Conservation (phyloP, 1,140 invertebrate species). For the Temnothorax longispinosus region DNA sequence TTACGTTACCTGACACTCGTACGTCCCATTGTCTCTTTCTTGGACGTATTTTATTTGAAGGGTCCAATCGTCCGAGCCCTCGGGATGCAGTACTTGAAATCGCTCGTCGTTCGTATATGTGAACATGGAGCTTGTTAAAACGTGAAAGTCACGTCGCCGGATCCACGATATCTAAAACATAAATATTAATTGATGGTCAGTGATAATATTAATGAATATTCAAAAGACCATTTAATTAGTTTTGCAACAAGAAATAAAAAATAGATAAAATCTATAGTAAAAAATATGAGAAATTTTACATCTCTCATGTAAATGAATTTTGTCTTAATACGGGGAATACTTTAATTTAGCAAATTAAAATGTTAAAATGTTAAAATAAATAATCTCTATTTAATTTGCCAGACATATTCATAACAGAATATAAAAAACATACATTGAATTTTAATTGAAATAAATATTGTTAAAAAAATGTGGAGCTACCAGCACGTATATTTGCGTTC, state of each 20-base stretch:
- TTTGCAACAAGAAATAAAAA: neutral
- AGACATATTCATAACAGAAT: neutral
- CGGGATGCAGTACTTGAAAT: constrained; percentile 92
- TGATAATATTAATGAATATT: neutral
- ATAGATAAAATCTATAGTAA: neutral
- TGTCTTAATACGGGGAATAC: neutral
- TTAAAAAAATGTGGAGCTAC: neutral
- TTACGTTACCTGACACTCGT: constrained; percentile 96
- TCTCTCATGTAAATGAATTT: neutral
- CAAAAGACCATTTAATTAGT: neutral
- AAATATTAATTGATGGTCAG: constrained; percentile 32
- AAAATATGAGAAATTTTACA: neutral
- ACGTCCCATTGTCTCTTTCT: constrained; percentile 96
- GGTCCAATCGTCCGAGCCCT: constrained; percentile 94
- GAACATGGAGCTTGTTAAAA: constrained; percentile 94
- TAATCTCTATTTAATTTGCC: constrained; percentile 26
- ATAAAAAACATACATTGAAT: neutral
- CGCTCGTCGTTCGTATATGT: constrained; percentile 97
- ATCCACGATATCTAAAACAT: constrained; percentile 94
- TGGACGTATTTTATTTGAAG: constrained; percentile 97
- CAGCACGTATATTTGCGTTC: constrained; percentile 7
- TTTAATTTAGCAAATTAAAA: constrained; percentile 35
- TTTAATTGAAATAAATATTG: constrained; percentile 52
- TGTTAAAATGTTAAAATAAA: neutral
- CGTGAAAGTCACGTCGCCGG: constrained; percentile 95